Percentiles rank a stretch among this genome's conserved stretches.
Conservation (phyloP, 2,113 vertebrate species). For the Aspidoscelis tigris region DNA sequence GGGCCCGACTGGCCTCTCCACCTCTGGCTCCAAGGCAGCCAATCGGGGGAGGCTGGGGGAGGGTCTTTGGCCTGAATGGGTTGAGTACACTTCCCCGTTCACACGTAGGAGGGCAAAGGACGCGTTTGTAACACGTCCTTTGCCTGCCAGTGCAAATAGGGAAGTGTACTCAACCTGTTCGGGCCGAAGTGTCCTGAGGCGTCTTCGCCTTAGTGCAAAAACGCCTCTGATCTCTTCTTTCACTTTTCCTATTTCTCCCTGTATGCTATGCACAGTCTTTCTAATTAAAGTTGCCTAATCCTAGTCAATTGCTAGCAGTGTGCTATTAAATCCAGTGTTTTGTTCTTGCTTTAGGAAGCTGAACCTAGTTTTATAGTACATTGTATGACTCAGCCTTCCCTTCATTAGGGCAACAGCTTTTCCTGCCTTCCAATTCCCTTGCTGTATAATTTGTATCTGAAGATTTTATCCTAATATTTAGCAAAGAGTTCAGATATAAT, state of each 20-base stretch:
- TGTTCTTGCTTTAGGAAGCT: conserved; percentile 14
- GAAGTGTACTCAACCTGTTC: too few relatives aligned
- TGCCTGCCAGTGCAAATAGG: too few relatives aligned
- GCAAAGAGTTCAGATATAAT: conserved; percentile 57
- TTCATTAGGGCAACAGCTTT: conserved; percentile 49
- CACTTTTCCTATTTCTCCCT: background rate
- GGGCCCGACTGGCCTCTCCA: too few relatives aligned
- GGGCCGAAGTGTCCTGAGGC: too few relatives aligned
- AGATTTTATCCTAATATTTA: conserved; percentile 47
- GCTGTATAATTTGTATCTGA: conserved; percentile 46
- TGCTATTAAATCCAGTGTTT: conserved; percentile 62
- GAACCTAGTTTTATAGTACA: conserved; percentile 5
- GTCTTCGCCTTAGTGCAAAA: too few relatives aligned
- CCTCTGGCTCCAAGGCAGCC: too few relatives aligned
- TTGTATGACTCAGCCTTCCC: conserved; percentile 25
- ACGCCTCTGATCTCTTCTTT: conserved; percentile 26
- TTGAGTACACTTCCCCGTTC: too few relatives aligned
- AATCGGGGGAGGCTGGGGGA: too few relatives aligned
- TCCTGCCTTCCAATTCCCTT: conserved; percentile 46
- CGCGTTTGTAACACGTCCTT: too few relatives aligned
- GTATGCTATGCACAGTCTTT: conserved; percentile 25
- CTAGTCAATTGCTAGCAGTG: conserved; percentile 54
- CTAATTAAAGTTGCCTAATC: conserved; percentile 56
- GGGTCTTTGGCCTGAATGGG: too few relatives aligned
- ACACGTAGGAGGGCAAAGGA: too few relatives aligned